These are phyloP conservation scores for Tenualosa thibaudeaui DNA, from an alignment of 2,797 vertebrate genomes.

Conservation along the genomic window DNA sequence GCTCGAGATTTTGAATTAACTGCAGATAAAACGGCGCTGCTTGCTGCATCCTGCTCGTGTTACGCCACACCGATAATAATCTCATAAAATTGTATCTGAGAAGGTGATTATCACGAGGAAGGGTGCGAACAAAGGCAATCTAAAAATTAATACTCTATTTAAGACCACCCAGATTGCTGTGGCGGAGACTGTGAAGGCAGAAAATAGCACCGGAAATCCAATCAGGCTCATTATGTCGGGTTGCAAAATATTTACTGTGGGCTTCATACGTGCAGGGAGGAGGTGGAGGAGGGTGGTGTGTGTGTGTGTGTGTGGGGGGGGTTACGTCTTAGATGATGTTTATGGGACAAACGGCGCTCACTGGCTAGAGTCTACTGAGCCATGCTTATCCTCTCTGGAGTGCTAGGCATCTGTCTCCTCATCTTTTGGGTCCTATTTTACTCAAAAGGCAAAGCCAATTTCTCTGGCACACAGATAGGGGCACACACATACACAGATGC, in stretches of 20 bases:
- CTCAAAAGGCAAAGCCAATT: neutral
- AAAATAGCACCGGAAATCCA: constrained; percentile 15
- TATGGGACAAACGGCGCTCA: constrained; percentile 12
- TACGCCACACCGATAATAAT: constrained; percentile 11
- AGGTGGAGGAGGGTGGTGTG: neutral
- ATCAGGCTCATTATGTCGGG: constrained; percentile 4
- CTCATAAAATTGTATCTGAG: constrained; percentile 10
- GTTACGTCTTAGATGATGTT: neutral
- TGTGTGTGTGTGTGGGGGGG: too few relatives aligned
- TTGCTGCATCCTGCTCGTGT: neutral
- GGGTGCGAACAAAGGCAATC: neutral
- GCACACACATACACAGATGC: neutral
- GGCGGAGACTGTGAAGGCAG: neutral
- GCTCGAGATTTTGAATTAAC: neutral
- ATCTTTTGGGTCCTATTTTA: neutral
- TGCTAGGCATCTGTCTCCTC: neutral
- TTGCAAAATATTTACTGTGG: constrained; percentile 15
- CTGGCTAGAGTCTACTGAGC: constrained; percentile 10
- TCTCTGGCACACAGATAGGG: neutral
- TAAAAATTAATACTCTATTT: constrained; percentile 20
- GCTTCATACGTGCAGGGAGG: neutral
- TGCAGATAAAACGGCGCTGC: neutral
- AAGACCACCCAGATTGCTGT: constrained; percentile 4
- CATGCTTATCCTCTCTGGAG: neutral
- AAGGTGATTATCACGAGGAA: neutral